Percentiles rank a stretch among this genome's conserved stretches.
Evolutionary conservation across 2,888 invertebrate species (phyloP).

Genomic region (Caenorhabditis becei): DNA sequence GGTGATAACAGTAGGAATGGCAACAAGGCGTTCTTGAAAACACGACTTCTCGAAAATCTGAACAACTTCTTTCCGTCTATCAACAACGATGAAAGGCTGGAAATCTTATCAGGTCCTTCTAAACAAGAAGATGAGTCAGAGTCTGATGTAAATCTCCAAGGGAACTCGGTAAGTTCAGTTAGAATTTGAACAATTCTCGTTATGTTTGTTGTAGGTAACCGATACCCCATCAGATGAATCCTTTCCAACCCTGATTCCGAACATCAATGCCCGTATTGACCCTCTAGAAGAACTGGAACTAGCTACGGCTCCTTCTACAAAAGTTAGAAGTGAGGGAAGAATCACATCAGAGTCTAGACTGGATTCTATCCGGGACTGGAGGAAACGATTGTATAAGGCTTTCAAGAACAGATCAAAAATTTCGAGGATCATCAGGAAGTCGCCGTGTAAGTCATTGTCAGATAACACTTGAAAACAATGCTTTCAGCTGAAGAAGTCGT

Average conservation of each 20-base stretch:
- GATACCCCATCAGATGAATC: slow-evolving; percentile 6
- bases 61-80: slow-evolving; percentile 63
- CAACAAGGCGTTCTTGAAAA: slow-evolving; percentile 59
- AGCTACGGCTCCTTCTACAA: slow-evolving; percentile 27
- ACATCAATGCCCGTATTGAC: slow-evolving; percentile 1
- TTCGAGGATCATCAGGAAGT: slow-evolving; percentile 45
- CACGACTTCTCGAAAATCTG: slow-evolving; percentile 58
- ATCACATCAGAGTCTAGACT: slow-evolving; percentile 41
- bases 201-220: slow-evolving; percentile 23
- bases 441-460: slow-evolving; percentile 41
- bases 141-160: slow-evolving; percentile 5
- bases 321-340: slow-evolving; percentile 54
- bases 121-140: slow-evolving; percentile 1
- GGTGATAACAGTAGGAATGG: slow-evolving; percentile 19
- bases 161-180: slow-evolving; percentile 27
- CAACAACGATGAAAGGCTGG: slow-evolving; percentile 45
- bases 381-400: slow-evolving; percentile 75
- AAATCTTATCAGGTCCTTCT: slow-evolving; percentile 46
- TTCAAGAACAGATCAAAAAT: slow-evolving; percentile 66
- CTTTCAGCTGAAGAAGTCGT: slow-evolving; percentile 44
- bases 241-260: slow-evolving; percentile 50
- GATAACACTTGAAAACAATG: too few relatives aligned
- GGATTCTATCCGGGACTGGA: slow-evolving; percentile 73
- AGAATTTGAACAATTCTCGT: neutral
- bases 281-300: slow-evolving; percentile 21